phyloP scores from a whole-genome alignment of 1,140 invertebrate species.

The Matsumurasca onukii region DNA sequence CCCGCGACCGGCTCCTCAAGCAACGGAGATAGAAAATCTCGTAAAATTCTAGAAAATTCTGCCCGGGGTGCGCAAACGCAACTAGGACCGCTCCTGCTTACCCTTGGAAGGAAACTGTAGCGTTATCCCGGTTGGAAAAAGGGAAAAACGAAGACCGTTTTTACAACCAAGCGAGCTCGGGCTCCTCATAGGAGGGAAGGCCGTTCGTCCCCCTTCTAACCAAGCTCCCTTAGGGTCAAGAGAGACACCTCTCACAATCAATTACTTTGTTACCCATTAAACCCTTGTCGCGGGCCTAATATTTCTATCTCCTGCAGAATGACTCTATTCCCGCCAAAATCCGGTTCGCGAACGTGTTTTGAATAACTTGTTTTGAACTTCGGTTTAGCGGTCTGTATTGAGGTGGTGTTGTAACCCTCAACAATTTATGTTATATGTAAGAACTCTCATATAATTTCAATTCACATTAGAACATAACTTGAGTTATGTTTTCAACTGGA shows the following conservation, averaged over 20 bases:
- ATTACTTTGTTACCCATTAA: slow-evolving; percentile 7
- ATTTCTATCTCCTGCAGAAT: neutral
- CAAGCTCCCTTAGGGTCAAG: neutral
- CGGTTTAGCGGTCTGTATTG: too few relatives aligned
- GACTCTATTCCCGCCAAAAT: neutral
- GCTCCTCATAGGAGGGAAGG: slow-evolving; percentile 32
- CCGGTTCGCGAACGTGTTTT: neutral
- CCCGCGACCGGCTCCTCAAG: slow-evolving; percentile 12
- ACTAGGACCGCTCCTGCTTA: neutral
- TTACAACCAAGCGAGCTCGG: slow-evolving; percentile 28
- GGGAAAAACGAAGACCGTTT: slow-evolving; percentile 24
- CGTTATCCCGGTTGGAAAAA: slow-evolving; percentile 9
- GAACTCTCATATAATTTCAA: too few relatives aligned
- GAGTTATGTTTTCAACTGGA: too few relatives aligned
- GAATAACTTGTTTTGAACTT: too few relatives aligned
- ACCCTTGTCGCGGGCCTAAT: neutral
- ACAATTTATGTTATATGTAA: too few relatives aligned
- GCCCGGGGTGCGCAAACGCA: slow-evolving; percentile 25
- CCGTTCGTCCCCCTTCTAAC: slow-evolving; percentile 25
- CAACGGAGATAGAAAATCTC: slow-evolving; percentile 33
- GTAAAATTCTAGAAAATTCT: slow-evolving; percentile 35
- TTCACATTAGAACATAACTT: too few relatives aligned
- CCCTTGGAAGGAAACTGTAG: slow-evolving; percentile 13
- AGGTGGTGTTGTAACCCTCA: too few relatives aligned
- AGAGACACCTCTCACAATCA: slow-evolving; percentile 13